Evolutionary conservation across 64 coral and sea anemone genomes (phyloP), one percentile per base, ranked within the genome.

Genomic region (Anthopleura sola): DNA sequence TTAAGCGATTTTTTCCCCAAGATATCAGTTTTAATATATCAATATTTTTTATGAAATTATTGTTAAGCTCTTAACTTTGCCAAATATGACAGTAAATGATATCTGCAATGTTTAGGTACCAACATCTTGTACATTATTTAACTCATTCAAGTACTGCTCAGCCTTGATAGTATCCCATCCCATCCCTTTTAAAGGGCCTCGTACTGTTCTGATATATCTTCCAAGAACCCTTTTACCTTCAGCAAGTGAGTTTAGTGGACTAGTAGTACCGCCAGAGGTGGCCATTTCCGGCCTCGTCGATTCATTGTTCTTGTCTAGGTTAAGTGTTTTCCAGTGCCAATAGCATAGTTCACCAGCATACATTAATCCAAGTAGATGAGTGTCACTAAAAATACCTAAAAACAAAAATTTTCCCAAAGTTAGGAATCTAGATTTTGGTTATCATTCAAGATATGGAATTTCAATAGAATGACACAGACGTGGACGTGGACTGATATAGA

Each of bases 321-420:
- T 55, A 24, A 54, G 23, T 20, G 85, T 54, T 62, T 84, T 71
- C 83, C 83, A 86, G 55, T 92, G 87, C 94, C 94, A 95, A 37
- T 77, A 78, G n/a, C 94, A 95, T 49, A 95, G 60, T 53, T 95
- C 90, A 0, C 94, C 94, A 36, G 83, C 84, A 18, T 97, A 97
- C 94, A 97, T 97, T 19, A 97, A 38, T 36, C 90, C 90, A 51
- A 97, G 78, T 44, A 97, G 69, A 40, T 97, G 94, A 0, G 94
- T 97, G 38, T 97, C 90, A 64, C 90, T 97, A 51, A 90, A 97
- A 69, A 97, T 86, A 55, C 94, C 94, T 97, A 32, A 36, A 75
- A 9, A 75, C n/a, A 82, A 78, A 90, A 32, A 20, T 31, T 34
- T 34, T 26, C 5, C 3, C 7, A 5, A 71, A 32, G 29, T 26